Evolutionary conservation across 92 coral and sea anemone species (phyloP).

Genomic region (Zoanthus gigantus): DNA sequence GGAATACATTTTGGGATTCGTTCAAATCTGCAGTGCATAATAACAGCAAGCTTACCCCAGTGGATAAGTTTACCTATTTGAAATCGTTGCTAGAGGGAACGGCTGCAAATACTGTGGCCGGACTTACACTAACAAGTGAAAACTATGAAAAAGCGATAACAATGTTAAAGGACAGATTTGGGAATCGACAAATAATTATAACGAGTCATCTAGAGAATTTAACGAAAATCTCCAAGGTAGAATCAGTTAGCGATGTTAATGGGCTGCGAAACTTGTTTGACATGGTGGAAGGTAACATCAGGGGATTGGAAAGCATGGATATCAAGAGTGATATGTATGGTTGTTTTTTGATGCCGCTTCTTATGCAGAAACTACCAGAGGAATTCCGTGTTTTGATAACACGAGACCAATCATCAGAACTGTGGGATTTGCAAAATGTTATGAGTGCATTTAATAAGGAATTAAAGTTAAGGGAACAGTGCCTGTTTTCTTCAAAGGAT

Average conservation of each 20-base stretch:
- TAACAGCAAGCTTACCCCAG: background rate
- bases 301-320: background rate
- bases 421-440: conserved; percentile 2
- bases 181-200: background rate
- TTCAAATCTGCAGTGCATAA: background rate
- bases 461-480: conserved; percentile 3
- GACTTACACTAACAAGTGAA: background rate
- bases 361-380: background rate
- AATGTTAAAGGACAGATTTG: conserved; percentile 6
- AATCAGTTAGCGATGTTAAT: background rate
- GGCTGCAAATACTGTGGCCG: background rate
- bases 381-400: conserved; percentile 5
- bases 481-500: background rate
- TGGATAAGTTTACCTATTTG: conserved; percentile 8
- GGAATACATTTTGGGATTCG: background rate
- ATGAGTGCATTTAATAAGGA: background rate
- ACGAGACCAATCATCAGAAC: background rate
- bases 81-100: background rate
- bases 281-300: background rate
- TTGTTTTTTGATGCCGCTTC: background rate
- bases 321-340: background rate
- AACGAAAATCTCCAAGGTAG: background rate
- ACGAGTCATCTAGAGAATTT: background rate
- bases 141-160: background rate
- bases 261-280: background rate